Conservation (phyloP, 1,140 invertebrate genomes). For the Marisa cornuarietis region DNA sequence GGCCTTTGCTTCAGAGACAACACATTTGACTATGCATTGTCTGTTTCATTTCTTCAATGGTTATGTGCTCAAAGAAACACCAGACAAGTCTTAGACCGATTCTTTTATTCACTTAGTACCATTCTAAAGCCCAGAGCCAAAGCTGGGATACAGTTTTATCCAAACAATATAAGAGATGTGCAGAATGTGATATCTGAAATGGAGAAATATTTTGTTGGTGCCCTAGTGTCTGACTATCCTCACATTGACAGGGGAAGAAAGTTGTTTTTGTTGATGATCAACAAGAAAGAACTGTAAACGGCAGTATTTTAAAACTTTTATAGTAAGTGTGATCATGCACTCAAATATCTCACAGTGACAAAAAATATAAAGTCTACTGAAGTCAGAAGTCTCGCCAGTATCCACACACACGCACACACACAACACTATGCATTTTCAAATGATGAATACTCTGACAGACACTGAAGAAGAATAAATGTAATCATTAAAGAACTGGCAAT, state of each 20-base stretch:
- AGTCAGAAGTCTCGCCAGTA: too few relatives aligned
- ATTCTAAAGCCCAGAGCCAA: constrained; percentile 22
- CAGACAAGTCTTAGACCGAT: constrained; percentile 12
- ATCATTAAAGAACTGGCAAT: too few relatives aligned
- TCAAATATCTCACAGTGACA: too few relatives aligned
- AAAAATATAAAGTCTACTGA: too few relatives aligned
- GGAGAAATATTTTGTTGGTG: constrained; percentile 29
- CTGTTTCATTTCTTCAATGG: constrained; percentile 40
- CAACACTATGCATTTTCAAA: too few relatives aligned
- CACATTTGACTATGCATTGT: constrained; percentile 31
- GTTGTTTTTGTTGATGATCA: constrained; percentile 34
- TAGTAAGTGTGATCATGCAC: too few relatives aligned
- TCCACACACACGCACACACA: too few relatives aligned
- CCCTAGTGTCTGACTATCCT: constrained; percentile 32
- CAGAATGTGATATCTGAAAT: constrained; percentile 12
- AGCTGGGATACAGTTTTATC: constrained; percentile 38
- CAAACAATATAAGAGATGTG: constrained; percentile 17
- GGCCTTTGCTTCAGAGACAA: constrained; percentile 24
- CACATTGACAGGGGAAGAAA: constrained; percentile 34
- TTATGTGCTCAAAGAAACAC: constrained; percentile 16
- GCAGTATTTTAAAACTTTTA: too few relatives aligned
- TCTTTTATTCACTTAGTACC: constrained; percentile 23
- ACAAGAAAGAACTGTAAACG: constrained; percentile 7
- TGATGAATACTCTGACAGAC: too few relatives aligned
- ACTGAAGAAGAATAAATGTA: too few relatives aligned